Evolutionary conservation across 2,113 vertebrate genomes (phyloP).

Genomic region (Stegastes partitus): DNA sequence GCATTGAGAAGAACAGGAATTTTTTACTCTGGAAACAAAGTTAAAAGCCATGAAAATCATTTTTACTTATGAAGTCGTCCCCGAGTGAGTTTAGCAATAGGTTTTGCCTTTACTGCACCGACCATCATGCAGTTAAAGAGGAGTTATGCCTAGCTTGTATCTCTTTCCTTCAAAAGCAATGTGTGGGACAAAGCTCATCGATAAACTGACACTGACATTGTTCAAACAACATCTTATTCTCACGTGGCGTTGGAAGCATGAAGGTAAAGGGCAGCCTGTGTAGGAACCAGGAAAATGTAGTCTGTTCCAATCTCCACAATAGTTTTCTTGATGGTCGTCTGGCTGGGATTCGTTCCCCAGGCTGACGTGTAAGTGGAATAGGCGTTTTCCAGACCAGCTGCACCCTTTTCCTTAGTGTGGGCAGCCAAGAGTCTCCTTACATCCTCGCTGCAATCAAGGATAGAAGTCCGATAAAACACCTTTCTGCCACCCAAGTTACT

Average conservation of each 20-base stretch:
- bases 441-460: conserved; percentile 76
- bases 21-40: too few relatives aligned
- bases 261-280: conserved; percentile 85
- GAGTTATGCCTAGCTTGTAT: too few relatives aligned
- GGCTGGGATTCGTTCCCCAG: conserved; percentile 82
- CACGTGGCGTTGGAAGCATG: conserved; percentile 89
- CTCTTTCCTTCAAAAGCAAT: neutral
- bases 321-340: conserved; percentile 88
- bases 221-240: conserved; percentile 53
- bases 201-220: neutral
- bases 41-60: too few relatives aligned
- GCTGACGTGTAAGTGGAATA: conserved; percentile 83
- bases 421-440: conserved; percentile 83
- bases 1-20: too few relatives aligned
- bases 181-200: neutral
- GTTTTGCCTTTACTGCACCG: too few relatives aligned
- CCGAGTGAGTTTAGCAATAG: too few relatives aligned
- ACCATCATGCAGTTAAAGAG: too few relatives aligned
- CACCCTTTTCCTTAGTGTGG: conserved; percentile 83
- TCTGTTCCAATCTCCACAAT: conserved; percentile 89
- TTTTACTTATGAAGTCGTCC: too few relatives aligned
- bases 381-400: conserved; percentile 66
- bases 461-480: neutral
- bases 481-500: neutral
- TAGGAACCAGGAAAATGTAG: conserved; percentile 91